Evolutionary conservation across 2,113 vertebrate species (phyloP).

Genomic region (Pseudorectes ferrugineus): DNA sequence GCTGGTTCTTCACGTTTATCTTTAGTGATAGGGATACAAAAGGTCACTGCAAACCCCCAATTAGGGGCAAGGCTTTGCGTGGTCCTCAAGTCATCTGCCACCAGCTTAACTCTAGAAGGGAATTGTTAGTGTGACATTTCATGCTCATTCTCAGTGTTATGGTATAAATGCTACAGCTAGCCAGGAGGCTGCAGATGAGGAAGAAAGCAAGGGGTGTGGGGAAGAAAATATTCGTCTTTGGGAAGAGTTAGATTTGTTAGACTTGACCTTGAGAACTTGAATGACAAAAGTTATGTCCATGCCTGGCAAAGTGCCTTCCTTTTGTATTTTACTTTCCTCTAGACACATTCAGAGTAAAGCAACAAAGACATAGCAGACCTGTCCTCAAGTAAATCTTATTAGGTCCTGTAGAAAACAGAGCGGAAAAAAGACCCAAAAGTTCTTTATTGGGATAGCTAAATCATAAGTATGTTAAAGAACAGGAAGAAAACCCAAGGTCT

Average conservation of each 20-base stretch:
- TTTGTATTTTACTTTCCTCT: not conserved
- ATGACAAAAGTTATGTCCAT: not conserved
- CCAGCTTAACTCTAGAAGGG: not conserved
- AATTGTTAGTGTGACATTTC: not conserved
- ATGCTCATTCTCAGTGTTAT: not conserved
- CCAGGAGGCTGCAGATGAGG: not conserved
- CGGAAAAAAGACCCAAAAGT: not conserved
- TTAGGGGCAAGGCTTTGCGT: not conserved
- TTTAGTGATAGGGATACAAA: not conserved
- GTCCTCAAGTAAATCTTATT: not conserved
- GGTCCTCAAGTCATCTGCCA: not conserved
- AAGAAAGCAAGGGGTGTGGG: not conserved
- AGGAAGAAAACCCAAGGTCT: not conserved
- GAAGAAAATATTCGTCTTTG: not conserved
- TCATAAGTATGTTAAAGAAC: not conserved
- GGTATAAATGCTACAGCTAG: not conserved
- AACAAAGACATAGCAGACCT: not conserved
- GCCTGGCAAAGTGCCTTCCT: not conserved
- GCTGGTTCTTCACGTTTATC: conserved; percentile 29
- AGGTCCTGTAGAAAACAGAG: not conserved
- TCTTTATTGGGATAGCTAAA: not conserved
- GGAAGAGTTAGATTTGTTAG: not conserved
- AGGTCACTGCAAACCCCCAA: not conserved
- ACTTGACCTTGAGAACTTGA: not conserved
- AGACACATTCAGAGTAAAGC: not conserved